Evolutionary conservation across 2,888 invertebrate genomes (phyloP).

Genomic region (Portevinia maculata): DNA sequence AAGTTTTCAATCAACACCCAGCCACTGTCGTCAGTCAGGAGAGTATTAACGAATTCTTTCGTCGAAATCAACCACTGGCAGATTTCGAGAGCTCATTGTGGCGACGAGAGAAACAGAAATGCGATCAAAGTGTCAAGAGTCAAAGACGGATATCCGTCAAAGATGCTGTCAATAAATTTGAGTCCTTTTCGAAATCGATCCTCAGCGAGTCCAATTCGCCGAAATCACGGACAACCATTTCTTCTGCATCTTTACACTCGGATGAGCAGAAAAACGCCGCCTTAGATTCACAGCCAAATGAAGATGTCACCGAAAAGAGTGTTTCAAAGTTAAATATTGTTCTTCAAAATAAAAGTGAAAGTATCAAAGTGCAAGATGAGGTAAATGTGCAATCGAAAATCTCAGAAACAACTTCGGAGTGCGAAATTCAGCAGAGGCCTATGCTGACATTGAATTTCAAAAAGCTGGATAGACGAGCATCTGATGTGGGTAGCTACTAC

Average conservation of each 20-base stretch:
- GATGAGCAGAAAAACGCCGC: conserved; percentile 20
- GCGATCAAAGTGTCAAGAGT: conserved; percentile 47
- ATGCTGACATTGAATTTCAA: conserved; percentile 64
- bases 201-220: conserved; percentile 44
- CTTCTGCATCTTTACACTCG: not conserved
- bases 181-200: conserved; percentile 63
- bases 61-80: conserved; percentile 33
- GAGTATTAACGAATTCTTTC: conserved; percentile 53
- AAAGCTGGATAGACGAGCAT: conserved; percentile 60
- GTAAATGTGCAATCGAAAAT: conserved; percentile 5
- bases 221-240: conserved; percentile 6
- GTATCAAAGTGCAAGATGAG: not conserved
- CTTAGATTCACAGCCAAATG: not conserved
- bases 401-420: not conserved
- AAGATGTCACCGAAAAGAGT: conserved; percentile 12
- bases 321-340: conserved; percentile 58
- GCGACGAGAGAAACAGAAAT: conserved; percentile 68
- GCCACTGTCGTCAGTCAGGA: conserved; percentile 23
- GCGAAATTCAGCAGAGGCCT: conserved; percentile 30
- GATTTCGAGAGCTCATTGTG: conserved; percentile 64
- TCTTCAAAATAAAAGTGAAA: conserved; percentile 30
- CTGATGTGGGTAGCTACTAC: conserved; percentile 56
- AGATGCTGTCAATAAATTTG: conserved; percentile 64
- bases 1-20: conserved; percentile 15
- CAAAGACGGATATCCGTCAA: conserved; percentile 63